A percentile compares a stretch with the other conserved stretches of the same genome.
Evolutionary conservation across 2,113 vertebrate genomes (phyloP).

Genomic region (Xerus inauris): DNA sequence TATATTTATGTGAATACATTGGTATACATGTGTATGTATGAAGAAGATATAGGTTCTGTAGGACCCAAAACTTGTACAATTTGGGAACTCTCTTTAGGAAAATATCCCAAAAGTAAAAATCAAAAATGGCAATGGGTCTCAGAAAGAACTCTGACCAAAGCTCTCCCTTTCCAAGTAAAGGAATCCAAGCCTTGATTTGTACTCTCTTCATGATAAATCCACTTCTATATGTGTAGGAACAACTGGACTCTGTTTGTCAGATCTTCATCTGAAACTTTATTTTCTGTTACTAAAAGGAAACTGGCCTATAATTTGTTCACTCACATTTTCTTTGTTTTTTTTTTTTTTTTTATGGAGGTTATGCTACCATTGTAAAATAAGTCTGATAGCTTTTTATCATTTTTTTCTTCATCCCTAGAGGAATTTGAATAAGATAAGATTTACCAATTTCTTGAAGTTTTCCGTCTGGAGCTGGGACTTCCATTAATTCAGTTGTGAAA

Average conservation of each 20-base stretch:
- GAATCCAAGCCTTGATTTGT: not conserved
- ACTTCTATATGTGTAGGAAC: not conserved
- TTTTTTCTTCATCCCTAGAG: conserved; percentile 8
- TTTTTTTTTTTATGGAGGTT: not conserved
- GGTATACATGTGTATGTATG: not conserved
- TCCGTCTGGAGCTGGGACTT: not conserved
- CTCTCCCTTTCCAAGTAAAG: not conserved
- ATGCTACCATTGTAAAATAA: not conserved
- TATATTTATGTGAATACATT: not conserved
- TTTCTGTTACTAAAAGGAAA: not conserved
- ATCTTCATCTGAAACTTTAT: not conserved
- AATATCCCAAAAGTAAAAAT: not conserved
- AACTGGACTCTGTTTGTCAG: not conserved
- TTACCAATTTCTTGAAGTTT: not conserved
- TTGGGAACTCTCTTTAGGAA: not conserved
- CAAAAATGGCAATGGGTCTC: not conserved
- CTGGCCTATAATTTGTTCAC: not conserved
- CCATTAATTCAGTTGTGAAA: conserved; percentile 11
- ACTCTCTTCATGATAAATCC: not conserved
- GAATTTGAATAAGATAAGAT: conserved; percentile 12
- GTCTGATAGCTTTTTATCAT: not conserved
- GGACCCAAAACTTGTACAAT: not conserved
- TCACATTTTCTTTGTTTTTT: not conserved
- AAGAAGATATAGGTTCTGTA: not conserved
- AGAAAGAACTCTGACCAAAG: not conserved